Evolutionary conservation across 2,113 vertebrate species (phyloP).

Genomic region (Hirundichthys speculiger): DNA sequence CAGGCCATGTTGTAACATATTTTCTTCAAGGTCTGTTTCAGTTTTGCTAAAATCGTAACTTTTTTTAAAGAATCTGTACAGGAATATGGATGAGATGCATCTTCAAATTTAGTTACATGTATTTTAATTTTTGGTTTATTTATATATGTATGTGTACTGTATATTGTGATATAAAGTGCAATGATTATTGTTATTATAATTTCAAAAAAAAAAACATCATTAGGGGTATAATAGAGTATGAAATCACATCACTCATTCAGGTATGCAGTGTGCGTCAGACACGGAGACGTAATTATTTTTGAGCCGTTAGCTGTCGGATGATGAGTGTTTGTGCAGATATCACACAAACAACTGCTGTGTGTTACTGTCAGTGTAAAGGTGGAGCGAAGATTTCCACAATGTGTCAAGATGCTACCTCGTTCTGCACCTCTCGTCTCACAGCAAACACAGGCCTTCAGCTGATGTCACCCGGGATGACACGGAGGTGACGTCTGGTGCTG

Average conservation of each 20-base stretch:
- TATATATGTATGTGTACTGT: constrained; percentile 78
- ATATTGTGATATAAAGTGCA: constrained; percentile 95
- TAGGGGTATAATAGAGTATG: constrained; percentile 24
- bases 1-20: constrained; percentile 70
- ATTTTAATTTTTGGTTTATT: constrained; percentile 67
- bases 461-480: constrained; percentile 35
- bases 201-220: constrained; percentile 37
- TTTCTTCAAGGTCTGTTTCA: constrained; percentile 53
- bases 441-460: constrained; percentile 10
- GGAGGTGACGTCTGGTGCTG: constrained; percentile 61
- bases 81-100: constrained; percentile 44
- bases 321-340: constrained; percentile 16
- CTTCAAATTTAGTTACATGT: constrained; percentile 52
- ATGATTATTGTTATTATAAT: constrained; percentile 80
- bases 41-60: constrained; percentile 1
- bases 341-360: constrained; percentile 45
- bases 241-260: constrained; percentile 59
- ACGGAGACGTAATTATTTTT: constrained; percentile 34
- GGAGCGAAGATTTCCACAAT: constrained; percentile 21
- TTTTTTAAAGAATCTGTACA: constrained; percentile 15
- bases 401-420: constrained; percentile 69
- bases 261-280: constrained; percentile 42
- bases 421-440: constrained; percentile 49
- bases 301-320: constrained; percentile 39
- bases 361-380: constrained; percentile 1